Conservation (phyloP, 2,888 invertebrate species). For the Smittia sp. region DNA sequence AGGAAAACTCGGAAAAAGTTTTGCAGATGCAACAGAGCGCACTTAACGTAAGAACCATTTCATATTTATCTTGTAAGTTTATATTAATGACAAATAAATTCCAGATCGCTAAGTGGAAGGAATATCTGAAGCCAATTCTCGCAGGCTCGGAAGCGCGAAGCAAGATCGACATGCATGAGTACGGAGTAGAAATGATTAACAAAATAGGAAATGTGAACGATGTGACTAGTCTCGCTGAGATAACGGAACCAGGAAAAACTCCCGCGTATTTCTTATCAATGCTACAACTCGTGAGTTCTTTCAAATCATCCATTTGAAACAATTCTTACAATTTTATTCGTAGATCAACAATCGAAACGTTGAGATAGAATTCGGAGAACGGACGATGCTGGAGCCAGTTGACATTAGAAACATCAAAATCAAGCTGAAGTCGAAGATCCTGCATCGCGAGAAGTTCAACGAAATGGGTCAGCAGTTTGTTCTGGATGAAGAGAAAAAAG, state of each 20-base stretch:
- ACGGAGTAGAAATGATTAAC: not conserved
- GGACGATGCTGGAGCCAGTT: not conserved
- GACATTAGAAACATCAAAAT: conserved; percentile 18
- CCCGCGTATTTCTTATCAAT: conserved; percentile 30
- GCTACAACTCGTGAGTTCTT: not conserved
- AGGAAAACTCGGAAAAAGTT: not conserved
- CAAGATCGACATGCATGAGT: conserved; percentile 32
- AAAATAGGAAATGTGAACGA: conserved; percentile 26
- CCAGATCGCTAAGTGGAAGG: conserved; percentile 33
- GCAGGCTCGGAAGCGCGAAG: conserved; percentile 18
- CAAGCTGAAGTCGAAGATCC: conserved; percentile 10
- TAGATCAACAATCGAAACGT: conserved; percentile 29
- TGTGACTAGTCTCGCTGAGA: not conserved
- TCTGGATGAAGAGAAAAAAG: not conserved
- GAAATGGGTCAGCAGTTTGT: conserved; percentile 28
- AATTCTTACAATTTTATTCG: not conserved
- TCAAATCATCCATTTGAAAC: not conserved
- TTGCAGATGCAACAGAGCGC: conserved; percentile 13
- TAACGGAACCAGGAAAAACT: conserved; percentile 13
- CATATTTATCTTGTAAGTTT: not conserved
- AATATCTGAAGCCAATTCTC: conserved; percentile 26
- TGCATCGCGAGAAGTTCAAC: conserved; percentile 23
- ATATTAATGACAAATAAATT: not conserved
- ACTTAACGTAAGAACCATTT: conserved; percentile 16
- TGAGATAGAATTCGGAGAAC: not conserved